Conservation (phyloP, 2,113 vertebrate species). For the Synchiropus splendidus region DNA sequence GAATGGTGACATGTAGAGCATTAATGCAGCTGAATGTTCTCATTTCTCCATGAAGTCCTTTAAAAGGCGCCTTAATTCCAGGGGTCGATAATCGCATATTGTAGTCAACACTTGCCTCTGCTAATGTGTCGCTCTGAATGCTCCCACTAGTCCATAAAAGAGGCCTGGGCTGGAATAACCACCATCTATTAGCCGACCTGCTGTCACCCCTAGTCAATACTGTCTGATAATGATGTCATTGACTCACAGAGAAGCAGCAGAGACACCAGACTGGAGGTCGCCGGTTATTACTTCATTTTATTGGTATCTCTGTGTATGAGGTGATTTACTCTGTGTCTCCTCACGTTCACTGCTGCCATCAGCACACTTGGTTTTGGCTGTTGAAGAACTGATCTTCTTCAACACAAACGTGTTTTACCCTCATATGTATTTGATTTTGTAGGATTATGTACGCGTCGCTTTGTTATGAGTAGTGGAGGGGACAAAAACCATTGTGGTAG, state of each 20-base stretch:
- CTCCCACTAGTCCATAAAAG: conserved; percentile 33
- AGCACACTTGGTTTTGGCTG: background rate
- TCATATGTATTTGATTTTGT: too few relatives aligned
- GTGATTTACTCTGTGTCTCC: too few relatives aligned
- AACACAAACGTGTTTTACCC: too few relatives aligned
- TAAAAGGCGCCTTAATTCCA: too few relatives aligned
- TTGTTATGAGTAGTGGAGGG: too few relatives aligned
- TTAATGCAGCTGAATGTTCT: background rate
- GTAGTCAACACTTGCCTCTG: conserved; percentile 12
- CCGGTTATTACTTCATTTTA: conserved; percentile 33
- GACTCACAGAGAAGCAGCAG: conserved; percentile 19
- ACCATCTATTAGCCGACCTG: conserved; percentile 50
- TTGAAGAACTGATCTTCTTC: too few relatives aligned
- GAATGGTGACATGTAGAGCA: background rate
- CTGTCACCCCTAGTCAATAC: conserved; percentile 47
- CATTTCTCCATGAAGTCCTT: background rate
- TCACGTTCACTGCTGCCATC: conserved; percentile 4
- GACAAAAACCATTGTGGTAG: too few relatives aligned
- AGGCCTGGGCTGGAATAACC: conserved; percentile 26
- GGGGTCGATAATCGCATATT: conserved; percentile 14
- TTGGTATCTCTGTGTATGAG: conserved; percentile 26
- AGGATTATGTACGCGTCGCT: too few relatives aligned
- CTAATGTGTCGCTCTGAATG: conserved; percentile 12
- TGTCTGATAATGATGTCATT: conserved; percentile 52
- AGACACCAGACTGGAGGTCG: conserved; percentile 28